Percentiles rank a stretch among this genome's conserved stretches.
Conservation (phyloP, 1,140 invertebrate species). For the Orussus abietinus region DNA sequence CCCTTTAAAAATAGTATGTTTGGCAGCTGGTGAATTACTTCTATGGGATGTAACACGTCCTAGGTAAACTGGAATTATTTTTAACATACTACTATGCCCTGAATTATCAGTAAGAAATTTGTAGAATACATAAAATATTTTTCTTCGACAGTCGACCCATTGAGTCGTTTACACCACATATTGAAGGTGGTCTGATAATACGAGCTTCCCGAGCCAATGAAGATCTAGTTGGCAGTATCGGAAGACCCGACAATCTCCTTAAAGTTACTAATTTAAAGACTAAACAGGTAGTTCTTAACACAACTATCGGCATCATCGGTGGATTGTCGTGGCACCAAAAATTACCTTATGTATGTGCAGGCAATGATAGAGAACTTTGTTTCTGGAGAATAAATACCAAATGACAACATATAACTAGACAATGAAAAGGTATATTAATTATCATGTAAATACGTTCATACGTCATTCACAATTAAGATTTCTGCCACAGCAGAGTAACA, state of each 20-base stretch:
- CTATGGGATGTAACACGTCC: slow-evolving; percentile 62
- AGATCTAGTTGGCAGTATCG: slow-evolving; percentile 58
- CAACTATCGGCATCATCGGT: slow-evolving; percentile 53
- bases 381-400: slow-evolving; percentile 63
- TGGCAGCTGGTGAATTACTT: slow-evolving; percentile 61
- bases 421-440: not conserved
- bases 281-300: slow-evolving; percentile 54
- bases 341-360: slow-evolving; percentile 60
- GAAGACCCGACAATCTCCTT: slow-evolving; percentile 57
- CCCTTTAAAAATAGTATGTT: slow-evolving; percentile 59
- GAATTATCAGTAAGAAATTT: slow-evolving; percentile 2
- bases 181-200: slow-evolving; percentile 57
- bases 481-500: not conserved
- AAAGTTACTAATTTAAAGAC: slow-evolving; percentile 60
- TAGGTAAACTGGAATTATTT: slow-evolving; percentile 42
- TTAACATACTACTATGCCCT: not conserved
- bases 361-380: slow-evolving; percentile 59
- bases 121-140: slow-evolving; percentile 18
- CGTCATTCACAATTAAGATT: not conserved
- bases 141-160: slow-evolving; percentile 50
- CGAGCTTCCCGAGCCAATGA: slow-evolving; percentile 57
- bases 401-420: slow-evolving; percentile 32
- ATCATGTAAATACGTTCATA: not conserved
- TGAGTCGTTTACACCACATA: slow-evolving; percentile 55
- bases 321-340: slow-evolving; percentile 63